Evolutionary conservation across 1,140 invertebrate species (phyloP).

Genomic region (Danaus melanippus): DNA sequence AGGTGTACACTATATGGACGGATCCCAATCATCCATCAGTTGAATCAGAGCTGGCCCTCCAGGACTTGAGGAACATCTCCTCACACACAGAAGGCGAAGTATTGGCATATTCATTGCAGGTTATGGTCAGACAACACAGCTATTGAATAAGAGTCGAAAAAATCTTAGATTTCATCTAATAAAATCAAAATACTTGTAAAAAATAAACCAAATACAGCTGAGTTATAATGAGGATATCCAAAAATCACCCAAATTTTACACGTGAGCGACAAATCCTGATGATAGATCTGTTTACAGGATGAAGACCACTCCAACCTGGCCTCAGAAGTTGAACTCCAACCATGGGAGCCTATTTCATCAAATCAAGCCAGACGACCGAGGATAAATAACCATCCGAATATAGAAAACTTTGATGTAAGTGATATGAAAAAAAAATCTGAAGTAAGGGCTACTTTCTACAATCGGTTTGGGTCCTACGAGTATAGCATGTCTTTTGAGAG

Average conservation of each 20-base stretch:
- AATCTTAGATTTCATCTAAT: too few species aligned
- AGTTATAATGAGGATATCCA: too few species aligned
- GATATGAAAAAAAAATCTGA: too few species aligned
- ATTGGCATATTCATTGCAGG: constrained; percentile 46
- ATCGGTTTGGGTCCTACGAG: too few species aligned
- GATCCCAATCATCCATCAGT: constrained; percentile 41
- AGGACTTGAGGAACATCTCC: constrained; percentile 50
- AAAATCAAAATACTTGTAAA: too few species aligned
- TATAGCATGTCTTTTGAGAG: too few species aligned
- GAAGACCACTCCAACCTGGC: constrained; percentile 37
- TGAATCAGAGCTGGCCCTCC: constrained; percentile 39
- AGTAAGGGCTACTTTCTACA: too few species aligned
- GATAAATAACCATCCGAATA: constrained; percentile 24
- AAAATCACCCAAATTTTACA: too few species aligned
- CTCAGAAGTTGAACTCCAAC: constrained; percentile 36
- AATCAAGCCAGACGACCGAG: constrained; percentile 31
- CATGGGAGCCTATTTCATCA: constrained; percentile 33
- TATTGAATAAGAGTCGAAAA: too few species aligned
- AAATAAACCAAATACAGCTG: too few species aligned
- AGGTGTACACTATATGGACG: constrained; percentile 65
- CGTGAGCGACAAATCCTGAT: too few species aligned
- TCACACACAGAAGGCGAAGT: constrained; percentile 54
- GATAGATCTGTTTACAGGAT: constrained; percentile 34
- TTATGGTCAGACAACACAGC: constrained; percentile 28
- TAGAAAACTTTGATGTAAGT: constrained; percentile 49